Evolutionary conservation across 2,113 vertebrate genomes (phyloP), one percentile per base, ranked within the genome.

Genomic region (Crotalus tigris): DNA sequence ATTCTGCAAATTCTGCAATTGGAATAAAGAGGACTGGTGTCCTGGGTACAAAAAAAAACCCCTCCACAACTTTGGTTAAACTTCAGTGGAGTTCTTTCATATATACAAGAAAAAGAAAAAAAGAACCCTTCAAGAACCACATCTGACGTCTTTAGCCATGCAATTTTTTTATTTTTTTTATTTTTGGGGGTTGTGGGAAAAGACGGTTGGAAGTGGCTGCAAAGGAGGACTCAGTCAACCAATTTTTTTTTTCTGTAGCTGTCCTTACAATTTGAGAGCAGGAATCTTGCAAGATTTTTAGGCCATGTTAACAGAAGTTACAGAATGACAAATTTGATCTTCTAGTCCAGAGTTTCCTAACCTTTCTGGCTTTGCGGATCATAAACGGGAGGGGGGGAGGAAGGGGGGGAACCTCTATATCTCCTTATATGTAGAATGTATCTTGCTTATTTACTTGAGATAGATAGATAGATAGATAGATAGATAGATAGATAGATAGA

Each of bases 131-230:
- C 13, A 5, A 13, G 15, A 75, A 33, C 69, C 33, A 81, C 69
- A 81, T 81, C 69, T 17, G 69, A 81, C 6, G 6, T 39, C 69
- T 81, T 15, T 9, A 26, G 64, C 93, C 94, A 90, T 95, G 93
- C 51, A 94, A 55, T 96, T 96, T 90, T 94, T 58, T 54, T 64
- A 64, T 64, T 69, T n/a, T 15, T n/a, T 17, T 21, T 58, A 21
- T 19, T 15, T 39, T 75, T 1, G 33, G 12, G 15, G 55, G 69
- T 19, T 81, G 15, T 39, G 17, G 15, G 33, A 81, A 19, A 39
- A 19, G 15, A 19, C 15, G 0, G 19, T 39, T 19, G 33, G 33
- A 39, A 81, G 17, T 3, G 33, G 33, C 33, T 39, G n/a, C 69
- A 39, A 81, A 81, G 33, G 33, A 5, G 2, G 7, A 81, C 15